phyloP scores from a whole-genome alignment of 2,113 vertebrate species.

The Pao palembangensis region DNA sequence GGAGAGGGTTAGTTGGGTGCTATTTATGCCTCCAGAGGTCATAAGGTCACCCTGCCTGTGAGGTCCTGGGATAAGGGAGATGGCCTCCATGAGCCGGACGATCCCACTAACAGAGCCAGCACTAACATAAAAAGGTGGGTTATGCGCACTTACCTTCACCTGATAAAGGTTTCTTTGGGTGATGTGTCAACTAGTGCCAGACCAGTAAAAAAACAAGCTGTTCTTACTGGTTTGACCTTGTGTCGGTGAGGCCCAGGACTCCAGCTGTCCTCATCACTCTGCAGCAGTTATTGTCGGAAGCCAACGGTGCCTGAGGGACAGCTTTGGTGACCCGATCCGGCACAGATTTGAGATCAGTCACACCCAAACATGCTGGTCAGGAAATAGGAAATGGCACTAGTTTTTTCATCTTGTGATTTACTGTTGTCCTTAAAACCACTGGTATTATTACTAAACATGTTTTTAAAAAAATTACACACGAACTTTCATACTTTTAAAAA shows the following conservation, averaged over 20 bases:
- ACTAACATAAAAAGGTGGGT: neutral
- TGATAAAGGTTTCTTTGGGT: too few relatives aligned
- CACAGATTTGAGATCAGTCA: conserved; percentile 20
- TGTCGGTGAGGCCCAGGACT: conserved; percentile 7
- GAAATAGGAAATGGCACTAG: too few relatives aligned
- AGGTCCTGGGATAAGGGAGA: neutral
- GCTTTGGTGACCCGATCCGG: conserved; percentile 33
- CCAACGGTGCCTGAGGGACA: conserved; percentile 50
- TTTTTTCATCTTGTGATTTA: too few relatives aligned
- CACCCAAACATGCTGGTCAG: neutral
- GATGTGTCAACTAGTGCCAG: neutral
- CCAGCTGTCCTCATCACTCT: conserved; percentile 59
- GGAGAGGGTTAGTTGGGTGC: too few relatives aligned
- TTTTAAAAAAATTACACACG: too few relatives aligned
- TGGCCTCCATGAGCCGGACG: neutral
- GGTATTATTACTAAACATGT: too few relatives aligned
- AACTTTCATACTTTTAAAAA: too few relatives aligned
- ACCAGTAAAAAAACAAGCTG: neutral
- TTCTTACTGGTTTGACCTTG: neutral
- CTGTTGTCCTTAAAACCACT: too few relatives aligned
- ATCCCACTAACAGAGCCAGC: neutral
- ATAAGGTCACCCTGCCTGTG: neutral
- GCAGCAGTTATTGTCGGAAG: conserved; percentile 67
- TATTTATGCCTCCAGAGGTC: neutral
- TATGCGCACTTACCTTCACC: too few relatives aligned